Base-by-base conservation (phyloP, 2,113 vertebrate genomes). In the Paraplagusia blochii region DNA sequence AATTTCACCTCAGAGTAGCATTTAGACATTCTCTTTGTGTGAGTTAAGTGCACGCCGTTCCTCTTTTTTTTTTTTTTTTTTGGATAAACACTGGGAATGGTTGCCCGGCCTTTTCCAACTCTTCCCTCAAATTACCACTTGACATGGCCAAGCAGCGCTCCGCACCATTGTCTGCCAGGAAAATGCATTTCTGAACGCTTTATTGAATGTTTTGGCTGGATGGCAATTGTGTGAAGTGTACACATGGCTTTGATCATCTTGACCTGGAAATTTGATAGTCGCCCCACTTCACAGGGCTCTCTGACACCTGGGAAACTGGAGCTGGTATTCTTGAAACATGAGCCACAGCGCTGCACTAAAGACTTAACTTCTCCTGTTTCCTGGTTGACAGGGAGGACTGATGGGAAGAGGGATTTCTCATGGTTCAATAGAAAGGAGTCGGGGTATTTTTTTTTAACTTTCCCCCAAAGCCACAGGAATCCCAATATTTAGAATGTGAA, bases 251-350 rank as follows among this genome's bases (percentile, higher is more conserved):
- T 85, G 84, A 90, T 90, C 79, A 72, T 59, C 68, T 64, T 81
- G 79, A 80, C 83, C 85, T 86, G 81, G 79, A 83, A 88, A 88
- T 17, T 67, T 53, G 81, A 88, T 81, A 65, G 56, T 61, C 71
- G 29, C 56, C 72, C 79, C 56, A 76, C 76, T 86, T 84, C 85
- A 81, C 79, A 82, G 58, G 64, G 66, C 73, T 66, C 72, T 18
- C 58, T 86, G 87, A 86, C 81, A 85, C 83, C 83, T 85, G 78
- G 81, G 83, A 77, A 88, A 89, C 77, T 59, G 46, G 76, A 87
- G 70, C 84, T 63, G 58, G 47, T 66, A 60, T 67, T 80, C 73
- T 69, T 18, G 83, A 80, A 53, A 88, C 80, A 17, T 14, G 79
- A 88, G 69, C 84, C 44, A 40, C 72, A 53, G 71, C 58, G n/a